These are phyloP conservation scores for Neosalanx taihuensis DNA, from an alignment of 2,797 vertebrate species.

Conservation along the genomic window DNA sequence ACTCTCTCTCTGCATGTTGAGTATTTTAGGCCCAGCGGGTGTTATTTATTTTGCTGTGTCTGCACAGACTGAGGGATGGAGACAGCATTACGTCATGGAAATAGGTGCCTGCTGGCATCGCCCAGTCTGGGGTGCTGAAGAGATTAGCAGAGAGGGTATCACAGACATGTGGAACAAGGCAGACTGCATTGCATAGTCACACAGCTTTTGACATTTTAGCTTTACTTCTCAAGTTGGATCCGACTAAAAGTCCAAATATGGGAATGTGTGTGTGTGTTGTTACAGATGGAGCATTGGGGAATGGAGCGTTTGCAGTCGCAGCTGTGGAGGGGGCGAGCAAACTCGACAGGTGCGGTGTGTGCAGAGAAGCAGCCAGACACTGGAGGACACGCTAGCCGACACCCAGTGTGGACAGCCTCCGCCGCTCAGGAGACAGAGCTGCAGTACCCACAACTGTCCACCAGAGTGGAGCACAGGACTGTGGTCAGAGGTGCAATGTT, in stretches of 20 bases:
- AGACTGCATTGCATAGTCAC: too few relatives aligned
- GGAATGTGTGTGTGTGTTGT: slow-evolving; percentile 18
- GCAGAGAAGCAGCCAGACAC: slow-evolving; percentile 63
- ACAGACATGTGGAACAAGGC: too few relatives aligned
- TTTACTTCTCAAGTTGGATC: too few relatives aligned
- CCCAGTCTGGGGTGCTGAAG: slow-evolving; percentile 33
- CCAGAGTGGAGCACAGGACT: slow-evolving; percentile 76
- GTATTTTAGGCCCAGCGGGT: slow-evolving; percentile 56
- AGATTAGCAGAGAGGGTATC: background rate
- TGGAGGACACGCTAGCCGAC: slow-evolving; percentile 57
- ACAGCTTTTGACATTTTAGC: too few relatives aligned
- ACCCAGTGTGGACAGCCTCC: slow-evolving; percentile 65
- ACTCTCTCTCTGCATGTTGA: slow-evolving; percentile 42
- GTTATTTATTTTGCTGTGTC: slow-evolving; percentile 61
- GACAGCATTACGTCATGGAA: slow-evolving; percentile 68
- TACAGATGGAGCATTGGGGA: slow-evolving; percentile 84
- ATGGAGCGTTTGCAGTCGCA: slow-evolving; percentile 82
- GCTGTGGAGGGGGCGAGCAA: slow-evolving; percentile 81
- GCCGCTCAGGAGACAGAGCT: slow-evolving; percentile 69
- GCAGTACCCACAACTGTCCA: slow-evolving; percentile 78
- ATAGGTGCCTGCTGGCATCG: slow-evolving; percentile 60
- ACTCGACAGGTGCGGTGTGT: slow-evolving; percentile 74
- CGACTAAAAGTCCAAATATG: background rate
- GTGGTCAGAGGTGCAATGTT: slow-evolving; percentile 82
- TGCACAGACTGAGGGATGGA: slow-evolving; percentile 42